These are phyloP conservation scores for Tenthredo mesomela DNA, from an alignment of 2,888 invertebrate genomes.

Conservation along the genomic window DNA sequence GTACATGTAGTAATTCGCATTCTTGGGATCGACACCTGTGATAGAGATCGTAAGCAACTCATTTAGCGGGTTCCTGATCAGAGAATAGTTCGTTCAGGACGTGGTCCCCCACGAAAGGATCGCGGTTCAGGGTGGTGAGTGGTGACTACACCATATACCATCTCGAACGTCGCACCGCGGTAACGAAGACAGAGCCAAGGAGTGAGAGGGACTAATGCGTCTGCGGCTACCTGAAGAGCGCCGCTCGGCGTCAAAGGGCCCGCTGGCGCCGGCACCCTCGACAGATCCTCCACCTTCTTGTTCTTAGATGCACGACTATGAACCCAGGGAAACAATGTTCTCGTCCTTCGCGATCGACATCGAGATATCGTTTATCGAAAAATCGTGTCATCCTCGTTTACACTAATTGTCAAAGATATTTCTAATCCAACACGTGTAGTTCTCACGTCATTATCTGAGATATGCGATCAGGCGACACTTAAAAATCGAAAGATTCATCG, in stretches of 20 bases:
- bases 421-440: background rate
- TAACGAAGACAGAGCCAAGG: conserved; percentile 20
- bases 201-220: conserved; percentile 76
- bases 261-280: conserved; percentile 74
- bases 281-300: conserved; percentile 21
- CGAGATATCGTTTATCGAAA: conserved; percentile 10
- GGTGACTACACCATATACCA: conserved; percentile 31
- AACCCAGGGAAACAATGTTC: conserved; percentile 57
- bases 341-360: conserved; percentile 15
- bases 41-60: conserved; percentile 74
- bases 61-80: conserved; percentile 67
- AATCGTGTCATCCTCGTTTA: background rate
- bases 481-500: background rate
- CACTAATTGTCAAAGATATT: conserved; percentile 1
- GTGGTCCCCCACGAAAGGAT: conserved; percentile 31
- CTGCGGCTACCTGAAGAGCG: conserved; percentile 77
- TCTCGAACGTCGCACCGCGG: conserved; percentile 44
- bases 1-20: background rate
- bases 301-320: conserved; percentile 48
- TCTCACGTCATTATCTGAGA: background rate
- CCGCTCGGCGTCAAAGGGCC: conserved; percentile 75
- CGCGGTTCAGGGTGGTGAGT: conserved; percentile 54
- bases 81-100: background rate
- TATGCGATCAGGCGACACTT: conserved; percentile 19
- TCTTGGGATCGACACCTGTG: conserved; percentile 64